Percentiles rank a stretch among this genome's conserved stretches.
phyloP scores from a whole-genome alignment of 2,888 invertebrate genomes.

The Rhamnusium bicolor region DNA sequence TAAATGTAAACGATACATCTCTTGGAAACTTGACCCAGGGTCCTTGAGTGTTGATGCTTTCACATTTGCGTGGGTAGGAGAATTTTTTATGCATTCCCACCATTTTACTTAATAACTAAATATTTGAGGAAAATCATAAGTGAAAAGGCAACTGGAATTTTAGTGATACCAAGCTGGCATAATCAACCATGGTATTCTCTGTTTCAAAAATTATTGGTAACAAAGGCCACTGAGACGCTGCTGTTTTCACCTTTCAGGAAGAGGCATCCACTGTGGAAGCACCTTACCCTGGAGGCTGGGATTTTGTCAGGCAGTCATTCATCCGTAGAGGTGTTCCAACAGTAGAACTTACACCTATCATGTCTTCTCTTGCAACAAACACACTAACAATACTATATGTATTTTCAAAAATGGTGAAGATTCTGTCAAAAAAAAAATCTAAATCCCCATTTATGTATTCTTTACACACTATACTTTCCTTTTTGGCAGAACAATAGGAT shows the following conservation, averaged over 20 bases:
- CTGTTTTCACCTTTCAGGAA: background rate
- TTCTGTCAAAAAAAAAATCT: background rate
- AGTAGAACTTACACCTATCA: background rate
- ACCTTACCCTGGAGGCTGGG: too few species aligned
- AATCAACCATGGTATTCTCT: background rate
- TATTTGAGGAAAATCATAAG: constrained; percentile 39
- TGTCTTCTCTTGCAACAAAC: background rate
- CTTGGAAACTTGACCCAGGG: too few species aligned
- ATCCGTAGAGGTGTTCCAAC: background rate
- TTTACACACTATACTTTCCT: background rate
- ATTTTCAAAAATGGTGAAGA: background rate
- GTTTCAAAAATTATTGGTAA: background rate
- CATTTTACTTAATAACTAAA: constrained; percentile 41
- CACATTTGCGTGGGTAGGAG: constrained; percentile 34
- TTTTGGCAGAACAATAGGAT: background rate
- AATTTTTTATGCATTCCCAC: constrained; percentile 39
- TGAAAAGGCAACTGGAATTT: constrained; percentile 44
- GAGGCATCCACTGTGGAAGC: constrained; percentile 4
- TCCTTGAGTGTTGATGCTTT: too few species aligned
- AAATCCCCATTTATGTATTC: background rate
- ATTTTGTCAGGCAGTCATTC: too few species aligned
- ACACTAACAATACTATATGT: background rate
- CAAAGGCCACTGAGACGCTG: background rate
- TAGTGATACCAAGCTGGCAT: constrained; percentile 40
- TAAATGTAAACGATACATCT: constrained; percentile 54